Percentiles rank a stretch among this genome's conserved stretches.
Conservation (phyloP, 2,888 invertebrate species). For the Ptilodon capucinus region DNA sequence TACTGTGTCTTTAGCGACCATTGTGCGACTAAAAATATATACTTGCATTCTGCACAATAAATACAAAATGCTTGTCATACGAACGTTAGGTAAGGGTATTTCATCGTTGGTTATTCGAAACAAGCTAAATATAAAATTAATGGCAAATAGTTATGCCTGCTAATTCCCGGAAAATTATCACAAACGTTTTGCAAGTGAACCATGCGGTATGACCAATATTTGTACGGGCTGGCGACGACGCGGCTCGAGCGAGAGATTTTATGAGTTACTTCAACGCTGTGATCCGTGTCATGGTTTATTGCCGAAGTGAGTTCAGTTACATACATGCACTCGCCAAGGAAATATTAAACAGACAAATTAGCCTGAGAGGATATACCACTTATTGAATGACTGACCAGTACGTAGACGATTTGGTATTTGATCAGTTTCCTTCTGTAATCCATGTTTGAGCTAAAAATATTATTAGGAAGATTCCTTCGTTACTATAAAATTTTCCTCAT, state of each 20-base stretch:
- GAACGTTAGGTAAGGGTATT: background rate
- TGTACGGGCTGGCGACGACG: constrained; percentile 3
- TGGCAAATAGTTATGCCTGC: too few species aligned
- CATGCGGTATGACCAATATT: constrained; percentile 14
- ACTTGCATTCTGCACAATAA: background rate
- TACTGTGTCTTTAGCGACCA: constrained; percentile 27
- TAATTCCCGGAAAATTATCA: background rate
- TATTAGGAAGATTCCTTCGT: too few species aligned
- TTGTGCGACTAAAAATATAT: constrained; percentile 7
- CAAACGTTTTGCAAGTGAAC: background rate
- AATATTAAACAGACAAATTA: background rate
- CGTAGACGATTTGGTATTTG: too few species aligned
- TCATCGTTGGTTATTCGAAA: too few species aligned
- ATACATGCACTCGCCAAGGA: constrained; percentile 2
- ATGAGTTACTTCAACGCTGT: constrained; percentile 20
- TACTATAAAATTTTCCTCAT: too few species aligned
- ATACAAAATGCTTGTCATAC: background rate
- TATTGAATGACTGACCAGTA: too few species aligned
- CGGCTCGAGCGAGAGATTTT: constrained; percentile 13
- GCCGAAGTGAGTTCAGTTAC: constrained; percentile 7
- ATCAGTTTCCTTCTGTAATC: too few species aligned
- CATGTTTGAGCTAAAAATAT: too few species aligned
- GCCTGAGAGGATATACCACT: background rate
- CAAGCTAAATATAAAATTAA: too few species aligned
- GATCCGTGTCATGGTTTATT: constrained; percentile 25